Base-by-base conservation (phyloP, 1,140 invertebrate genomes). In the Cecropterus lyciades region DNA sequence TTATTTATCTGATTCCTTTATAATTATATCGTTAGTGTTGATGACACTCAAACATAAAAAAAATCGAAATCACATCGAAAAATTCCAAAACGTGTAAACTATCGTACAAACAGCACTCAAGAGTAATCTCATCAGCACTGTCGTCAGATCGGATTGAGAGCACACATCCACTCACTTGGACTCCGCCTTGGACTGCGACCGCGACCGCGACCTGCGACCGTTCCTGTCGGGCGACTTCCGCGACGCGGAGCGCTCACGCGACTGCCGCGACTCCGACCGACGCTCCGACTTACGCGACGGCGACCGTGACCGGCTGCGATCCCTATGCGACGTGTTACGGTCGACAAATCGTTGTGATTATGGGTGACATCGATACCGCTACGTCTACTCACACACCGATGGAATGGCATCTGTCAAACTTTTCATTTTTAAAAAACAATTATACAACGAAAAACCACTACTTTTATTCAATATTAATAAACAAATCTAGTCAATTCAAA, bases 161-260 rank as follows among this genome's bases (percentile, higher is more conserved):
- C 92, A 79, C 91, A 87, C 46, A 77, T 80, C n/a, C 67, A 91
- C 82, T 88, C 73, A 88, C 85, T 85, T 86, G 77, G 82, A 83
- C 1, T 79, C 76, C 11, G 71, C 71, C 64, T 84, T 65, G 27
- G 92, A 93, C 49, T 91, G 79, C 49, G 91, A 92, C 1, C 40
- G 40, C n/a, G 10, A 10, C 16, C 84, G 82, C 10, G 92, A 92
- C 52, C 88, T 84, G 72, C 92, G 89, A 64, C 93, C 93, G 82
- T 73, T 92, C 80, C 81, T 79, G 75, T 86, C 85, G 20, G 74
- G 70, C 59, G 83, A 83, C 69, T 74, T 70, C 69, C 69, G 70
- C 7, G 69, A 70, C 59, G 70, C 77, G 46, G 86, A 85, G 14
- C 72, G 73, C 11, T 55, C 72, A 67, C 78, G 72, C 42, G 74